Evolutionary conservation across 2,797 vertebrate genomes (phyloP).

Genomic region (Kryptolebias ocellatus): DNA sequence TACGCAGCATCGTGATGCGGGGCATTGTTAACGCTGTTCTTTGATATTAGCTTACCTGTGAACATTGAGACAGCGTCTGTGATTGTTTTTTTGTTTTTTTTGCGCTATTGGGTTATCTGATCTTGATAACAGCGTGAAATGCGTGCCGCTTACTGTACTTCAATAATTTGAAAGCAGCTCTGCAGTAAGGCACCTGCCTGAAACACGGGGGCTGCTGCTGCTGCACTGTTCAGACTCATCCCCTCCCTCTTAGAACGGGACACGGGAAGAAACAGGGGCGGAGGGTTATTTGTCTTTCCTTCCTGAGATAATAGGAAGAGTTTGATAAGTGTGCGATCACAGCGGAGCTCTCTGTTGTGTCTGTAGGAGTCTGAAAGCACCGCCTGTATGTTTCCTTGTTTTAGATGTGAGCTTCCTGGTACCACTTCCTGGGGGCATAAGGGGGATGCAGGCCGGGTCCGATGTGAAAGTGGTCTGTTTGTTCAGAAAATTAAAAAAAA

Average conservation of each 20-base stretch:
- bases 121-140: no score
- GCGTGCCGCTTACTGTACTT: background rate
- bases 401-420: slow-evolving; percentile 68
- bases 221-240: background rate
- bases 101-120: no score
- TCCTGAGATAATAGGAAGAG: slow-evolving; percentile 54
- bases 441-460: slow-evolving; percentile 23
- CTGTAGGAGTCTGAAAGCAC: slow-evolving; percentile 48
- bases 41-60: no score
- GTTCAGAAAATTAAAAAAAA: background rate
- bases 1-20: no score
- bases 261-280: slow-evolving; percentile 27
- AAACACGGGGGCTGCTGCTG: background rate
- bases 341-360: slow-evolving; percentile 67
- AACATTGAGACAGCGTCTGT: no score
- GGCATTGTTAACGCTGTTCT: no score
- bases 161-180: no score
- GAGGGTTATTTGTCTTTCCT: slow-evolving; percentile 10
- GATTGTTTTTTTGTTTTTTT: no score
- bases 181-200: no score
- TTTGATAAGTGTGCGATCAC: slow-evolving; percentile 55
- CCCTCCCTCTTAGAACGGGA: slow-evolving; percentile 19
- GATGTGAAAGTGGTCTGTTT: slow-evolving; percentile 3
- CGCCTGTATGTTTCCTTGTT: slow-evolving; percentile 69
- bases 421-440: slow-evolving; percentile 11